A percentile compares a stretch with the other conserved stretches of the same genome.
These are phyloP conservation scores for Macrotis lagotis DNA, from an alignment of 2,113 vertebrate species.

Conservation along the genomic window DNA sequence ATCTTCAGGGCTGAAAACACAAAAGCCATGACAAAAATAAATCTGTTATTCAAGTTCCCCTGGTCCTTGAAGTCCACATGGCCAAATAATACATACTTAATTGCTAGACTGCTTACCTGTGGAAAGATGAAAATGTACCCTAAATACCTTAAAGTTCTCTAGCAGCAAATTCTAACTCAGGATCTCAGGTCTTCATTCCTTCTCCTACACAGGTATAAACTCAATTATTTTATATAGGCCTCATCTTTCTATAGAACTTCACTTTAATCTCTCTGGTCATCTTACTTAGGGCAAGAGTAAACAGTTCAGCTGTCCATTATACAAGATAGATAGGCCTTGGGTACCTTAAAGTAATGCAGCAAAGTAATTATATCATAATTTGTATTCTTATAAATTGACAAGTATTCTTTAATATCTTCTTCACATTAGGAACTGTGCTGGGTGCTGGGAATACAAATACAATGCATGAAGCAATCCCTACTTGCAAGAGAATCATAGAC, in stretches of 20 bases:
- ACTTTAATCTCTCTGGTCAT: background rate
- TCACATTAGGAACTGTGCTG: background rate
- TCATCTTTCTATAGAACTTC: background rate
- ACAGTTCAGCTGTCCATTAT: background rate
- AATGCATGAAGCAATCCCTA: background rate
- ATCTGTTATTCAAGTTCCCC: conserved; percentile 47
- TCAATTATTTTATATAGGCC: background rate
- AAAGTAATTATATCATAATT: background rate
- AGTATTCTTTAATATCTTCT: background rate
- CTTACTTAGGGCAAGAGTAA: background rate
- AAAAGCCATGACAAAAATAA: conserved; percentile 50
- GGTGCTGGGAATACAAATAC: background rate
- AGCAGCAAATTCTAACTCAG: conserved; percentile 22
- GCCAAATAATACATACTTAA: conserved; percentile 34
- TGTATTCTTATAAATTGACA: background rate
- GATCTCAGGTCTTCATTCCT: background rate
- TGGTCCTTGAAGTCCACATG: background rate
- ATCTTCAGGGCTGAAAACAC: conserved; percentile 94
- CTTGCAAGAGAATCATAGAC: background rate
- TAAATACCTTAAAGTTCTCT: conserved; percentile 40
- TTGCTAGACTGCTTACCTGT: conserved; percentile 7
- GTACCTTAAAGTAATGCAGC: background rate
- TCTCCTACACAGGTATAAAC: background rate
- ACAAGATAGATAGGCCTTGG: background rate
- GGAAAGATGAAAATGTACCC: conserved; percentile 45